Percentiles rank a stretch among this genome's conserved stretches.
Conservation (phyloP, 2,888 invertebrate genomes). For the Blastobasis adustella region DNA sequence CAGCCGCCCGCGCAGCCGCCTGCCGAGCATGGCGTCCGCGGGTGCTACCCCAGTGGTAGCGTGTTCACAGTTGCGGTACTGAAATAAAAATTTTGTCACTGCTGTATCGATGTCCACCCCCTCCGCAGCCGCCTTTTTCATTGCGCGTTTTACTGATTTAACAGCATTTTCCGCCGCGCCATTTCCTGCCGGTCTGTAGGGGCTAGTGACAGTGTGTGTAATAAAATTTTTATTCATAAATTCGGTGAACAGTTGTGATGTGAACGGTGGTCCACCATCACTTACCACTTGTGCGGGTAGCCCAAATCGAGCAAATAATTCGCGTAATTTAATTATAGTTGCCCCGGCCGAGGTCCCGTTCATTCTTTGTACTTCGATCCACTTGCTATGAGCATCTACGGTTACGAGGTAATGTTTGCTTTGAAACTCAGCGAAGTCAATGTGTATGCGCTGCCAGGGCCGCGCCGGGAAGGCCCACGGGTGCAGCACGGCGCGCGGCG, state of each 20-base stretch:
- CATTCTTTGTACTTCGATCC: neutral
- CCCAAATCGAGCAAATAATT: neutral
- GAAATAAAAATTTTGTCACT: constrained; percentile 12
- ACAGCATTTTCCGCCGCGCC: constrained; percentile 19
- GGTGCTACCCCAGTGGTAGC: constrained; percentile 13
- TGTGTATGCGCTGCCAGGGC: constrained; percentile 15
- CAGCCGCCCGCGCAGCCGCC: constrained; percentile 13
- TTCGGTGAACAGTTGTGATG: constrained; percentile 7
- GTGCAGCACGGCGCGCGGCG: constrained; percentile 23
- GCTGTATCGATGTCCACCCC: constrained; percentile 8
- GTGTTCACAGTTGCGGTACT: constrained; percentile 14
- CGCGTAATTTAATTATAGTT: neutral
- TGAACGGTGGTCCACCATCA: constrained; percentile 12
- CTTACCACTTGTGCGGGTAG: constrained; percentile 7
- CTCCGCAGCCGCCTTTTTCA: constrained; percentile 13
- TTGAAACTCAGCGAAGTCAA: neutral
- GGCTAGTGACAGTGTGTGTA: constrained; percentile 9
- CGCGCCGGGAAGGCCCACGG: constrained; percentile 19
- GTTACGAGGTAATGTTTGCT: neutral
- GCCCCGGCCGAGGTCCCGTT: neutral
- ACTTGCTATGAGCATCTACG: neutral
- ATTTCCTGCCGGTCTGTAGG: constrained; percentile 8
- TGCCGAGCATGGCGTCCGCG: constrained; percentile 13
- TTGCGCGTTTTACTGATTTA: constrained; percentile 13
- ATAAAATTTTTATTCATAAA: constrained; percentile 9